Base-by-base conservation (phyloP, 2,888 invertebrate genomes). In the Agelastica alni region DNA sequence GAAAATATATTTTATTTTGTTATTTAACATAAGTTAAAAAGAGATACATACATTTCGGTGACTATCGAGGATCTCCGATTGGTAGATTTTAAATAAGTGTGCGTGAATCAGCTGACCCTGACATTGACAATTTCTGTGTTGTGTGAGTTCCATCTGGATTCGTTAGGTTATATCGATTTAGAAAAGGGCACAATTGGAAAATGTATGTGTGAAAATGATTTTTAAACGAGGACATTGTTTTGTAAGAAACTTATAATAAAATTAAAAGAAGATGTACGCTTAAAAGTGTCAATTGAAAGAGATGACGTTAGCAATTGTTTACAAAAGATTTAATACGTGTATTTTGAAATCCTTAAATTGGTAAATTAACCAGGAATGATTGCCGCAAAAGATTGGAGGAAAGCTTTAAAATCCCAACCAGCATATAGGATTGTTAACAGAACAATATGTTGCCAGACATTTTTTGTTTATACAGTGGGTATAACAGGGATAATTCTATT, bases 371-470 rank as follows among this genome's bases (percentile, higher is more conserved):
- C 22, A 58, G 70, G 69, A 62, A 75, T 74, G 71, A 73, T 69
- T 37, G 65, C 76, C 46, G 70, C 88, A 56, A 83, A 87, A 62
- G 93, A 95, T 73, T 95, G 95, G 94, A 86, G 93, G 66, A 88
- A 91, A 73, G 91, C 92, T 6, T 82, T 96, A 34, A 84, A 89
- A 37, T 87, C 90, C 42, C 93, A 94, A 17, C 89, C 92, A 43
- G 87, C 93, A 0, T 96, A 95, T 75, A 82, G 95, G 65, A 73
- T 76, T 52, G 89, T 95, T 14, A 93, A 92, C 73, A 86, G 92
- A 52, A 86, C 87, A 9, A 84, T 96, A 51, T 84, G 91, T 61
- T 82, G 93, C 62, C 95, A 95, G 74, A 90, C 89, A 32, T 88
- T 91, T 65, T 89, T 89, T 69, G 81, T 91, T 20, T 80, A 87